phyloP scores from a whole-genome alignment of 1,140 invertebrate species.

The Hetaerina americana region DNA sequence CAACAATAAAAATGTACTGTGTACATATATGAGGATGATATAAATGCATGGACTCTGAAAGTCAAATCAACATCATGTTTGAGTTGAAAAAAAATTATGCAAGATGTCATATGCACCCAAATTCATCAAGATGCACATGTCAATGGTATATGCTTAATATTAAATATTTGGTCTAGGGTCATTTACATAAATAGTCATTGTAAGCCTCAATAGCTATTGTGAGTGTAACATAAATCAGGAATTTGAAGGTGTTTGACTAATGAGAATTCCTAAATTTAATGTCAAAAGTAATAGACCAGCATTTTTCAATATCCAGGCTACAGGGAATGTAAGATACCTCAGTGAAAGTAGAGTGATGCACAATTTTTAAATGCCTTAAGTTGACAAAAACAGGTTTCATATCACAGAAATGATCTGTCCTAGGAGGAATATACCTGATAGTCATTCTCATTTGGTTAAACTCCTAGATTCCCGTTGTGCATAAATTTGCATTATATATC shows the following conservation, averaged over 20 bases:
- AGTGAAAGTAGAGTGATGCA: background rate
- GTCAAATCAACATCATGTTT: too few species aligned
- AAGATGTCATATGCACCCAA: too few species aligned
- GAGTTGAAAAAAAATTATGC: too few species aligned
- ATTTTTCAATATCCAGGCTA: background rate
- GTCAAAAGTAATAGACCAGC: background rate
- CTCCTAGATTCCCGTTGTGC: background rate
- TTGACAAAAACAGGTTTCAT: background rate
- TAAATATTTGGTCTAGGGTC: background rate
- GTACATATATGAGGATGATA: too few species aligned
- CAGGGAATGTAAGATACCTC: background rate
- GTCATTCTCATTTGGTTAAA: background rate
- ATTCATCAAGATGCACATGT: background rate
- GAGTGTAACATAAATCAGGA: background rate
- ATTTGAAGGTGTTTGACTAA: background rate
- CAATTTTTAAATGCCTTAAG: background rate
- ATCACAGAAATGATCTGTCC: background rate
- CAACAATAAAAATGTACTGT: too few species aligned
- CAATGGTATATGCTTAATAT: background rate
- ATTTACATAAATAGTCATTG: background rate
- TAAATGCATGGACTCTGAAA: too few species aligned
- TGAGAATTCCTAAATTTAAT: background rate
- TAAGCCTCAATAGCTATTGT: background rate
- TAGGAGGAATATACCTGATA: background rate
- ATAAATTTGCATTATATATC: background rate